Evolutionary conservation across 1,140 invertebrate genomes (phyloP).

Genomic region (Luehdorfia chinensis): DNA sequence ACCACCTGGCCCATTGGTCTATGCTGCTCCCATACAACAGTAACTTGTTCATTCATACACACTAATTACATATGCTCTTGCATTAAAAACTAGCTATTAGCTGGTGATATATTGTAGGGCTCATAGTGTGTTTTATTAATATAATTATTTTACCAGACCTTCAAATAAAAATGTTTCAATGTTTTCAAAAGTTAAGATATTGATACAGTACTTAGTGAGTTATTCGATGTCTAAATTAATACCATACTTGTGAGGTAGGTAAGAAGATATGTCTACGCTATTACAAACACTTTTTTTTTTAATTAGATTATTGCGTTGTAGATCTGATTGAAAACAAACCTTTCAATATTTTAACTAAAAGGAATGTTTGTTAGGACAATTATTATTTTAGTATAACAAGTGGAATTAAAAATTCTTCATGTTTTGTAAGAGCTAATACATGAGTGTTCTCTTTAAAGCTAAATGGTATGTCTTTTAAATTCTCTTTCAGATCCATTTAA

Average conservation of each 20-base stretch:
- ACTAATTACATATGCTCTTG: constrained; percentile 1
- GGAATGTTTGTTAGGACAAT: neutral
- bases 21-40: constrained; percentile 73
- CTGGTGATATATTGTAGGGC: neutral
- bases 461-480: constrained; percentile 39
- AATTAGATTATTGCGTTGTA: constrained; percentile 42
- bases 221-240: constrained; percentile 12
- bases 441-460: constrained; percentile 18
- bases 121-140: constrained; percentile 3
- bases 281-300: constrained; percentile 16
- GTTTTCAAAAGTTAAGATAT: constrained; percentile 10
- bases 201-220: constrained; percentile 13
- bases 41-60: constrained; percentile 33
- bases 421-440: constrained; percentile 20
- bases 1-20: constrained; percentile 66
- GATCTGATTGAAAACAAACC: constrained; percentile 69
- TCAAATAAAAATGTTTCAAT: constrained; percentile 3
- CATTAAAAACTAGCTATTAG: neutral
- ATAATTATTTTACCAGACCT: constrained; percentile 2
- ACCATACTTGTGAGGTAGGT: neutral
- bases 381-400: constrained; percentile 3
- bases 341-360: constrained; percentile 34
- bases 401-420: neutral
- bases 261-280: constrained; percentile 6
- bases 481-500: constrained; percentile 66